phyloP scores from a whole-genome alignment of 2,888 invertebrate species.

The Caenorhabditis doughertyi region DNA sequence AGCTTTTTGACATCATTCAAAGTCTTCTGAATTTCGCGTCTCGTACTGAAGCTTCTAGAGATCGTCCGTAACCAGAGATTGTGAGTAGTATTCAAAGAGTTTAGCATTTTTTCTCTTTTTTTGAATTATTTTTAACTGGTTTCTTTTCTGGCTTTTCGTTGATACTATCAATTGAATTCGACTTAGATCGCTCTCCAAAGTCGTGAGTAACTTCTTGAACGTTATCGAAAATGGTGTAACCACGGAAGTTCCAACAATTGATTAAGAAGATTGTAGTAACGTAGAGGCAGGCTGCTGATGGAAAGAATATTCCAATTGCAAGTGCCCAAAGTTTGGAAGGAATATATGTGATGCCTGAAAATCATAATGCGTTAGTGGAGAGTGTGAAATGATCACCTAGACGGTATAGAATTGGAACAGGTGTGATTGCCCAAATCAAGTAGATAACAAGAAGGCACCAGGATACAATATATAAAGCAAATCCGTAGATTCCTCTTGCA shows the following conservation, averaged over 20 bases:
- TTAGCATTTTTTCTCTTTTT: constrained; percentile 44
- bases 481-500: constrained; percentile 74
- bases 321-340: constrained; percentile 82
- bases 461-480: constrained; percentile 70
- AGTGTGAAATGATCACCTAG: constrained; percentile 85
- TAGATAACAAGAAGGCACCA: constrained; percentile 86
- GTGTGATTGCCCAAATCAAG: constrained; percentile 91
- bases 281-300: constrained; percentile 64
- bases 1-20: constrained; percentile 37
- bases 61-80: neutral
- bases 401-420: constrained; percentile 87
- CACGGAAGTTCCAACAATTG: constrained; percentile 75
- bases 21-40: constrained; percentile 50
- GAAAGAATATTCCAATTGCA: constrained; percentile 71
- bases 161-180: constrained; percentile 20
- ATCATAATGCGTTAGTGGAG: too few relatives aligned
- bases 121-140: neutral
- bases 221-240: constrained; percentile 75
- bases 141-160: constrained; percentile 24
- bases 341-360: constrained; percentile 78
- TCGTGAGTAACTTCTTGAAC: constrained; percentile 70
- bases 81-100: neutral
- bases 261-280: constrained; percentile 70
- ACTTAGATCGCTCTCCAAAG: constrained; percentile 63
- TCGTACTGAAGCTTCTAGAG: constrained; percentile 23